Evolutionary conservation across 2,888 invertebrate species (phyloP).

Genomic region (Lydus trimaculatus): DNA sequence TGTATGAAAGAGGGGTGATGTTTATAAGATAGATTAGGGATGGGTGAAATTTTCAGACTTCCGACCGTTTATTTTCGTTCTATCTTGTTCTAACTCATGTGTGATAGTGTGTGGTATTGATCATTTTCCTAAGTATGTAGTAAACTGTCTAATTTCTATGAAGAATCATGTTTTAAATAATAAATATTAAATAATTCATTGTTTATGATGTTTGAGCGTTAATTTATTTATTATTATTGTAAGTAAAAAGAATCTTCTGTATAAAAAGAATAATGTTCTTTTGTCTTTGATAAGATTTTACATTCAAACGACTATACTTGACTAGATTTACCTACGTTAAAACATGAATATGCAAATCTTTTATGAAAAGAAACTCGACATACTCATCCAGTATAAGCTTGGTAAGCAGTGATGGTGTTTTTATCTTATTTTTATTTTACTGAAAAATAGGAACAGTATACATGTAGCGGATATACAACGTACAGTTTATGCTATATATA

Average conservation of each 20-base stretch:
- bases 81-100: too few relatives aligned
- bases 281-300: constrained; percentile 30
- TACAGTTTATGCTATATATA: constrained; percentile 9
- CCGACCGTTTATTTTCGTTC: too few relatives aligned
- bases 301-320: constrained; percentile 42
- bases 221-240: too few relatives aligned
- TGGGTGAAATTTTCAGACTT: too few relatives aligned
- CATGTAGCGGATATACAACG: constrained; percentile 18
- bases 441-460: not conserved
- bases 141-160: too few relatives aligned
- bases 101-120: too few relatives aligned
- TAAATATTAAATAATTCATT: constrained; percentile 13
- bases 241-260: constrained; percentile 9
- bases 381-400: constrained; percentile 13
- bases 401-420: constrained; percentile 8
- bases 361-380: constrained; percentile 18
- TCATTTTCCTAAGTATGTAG: too few relatives aligned
- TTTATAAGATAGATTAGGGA: too few relatives aligned
- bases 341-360: constrained; percentile 45
- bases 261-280: constrained; percentile 13
- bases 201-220: not conserved
- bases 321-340: constrained; percentile 38
- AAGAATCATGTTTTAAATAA: constrained; percentile 11
- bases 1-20: too few relatives aligned
- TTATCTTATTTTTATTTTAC: constrained; percentile 6